A percentile compares a stretch with the other conserved stretches of the same genome.
These are phyloP conservation scores for Pachliopta kotzebuea DNA, from an alignment of 2,888 invertebrate species.

Conservation along the genomic window DNA sequence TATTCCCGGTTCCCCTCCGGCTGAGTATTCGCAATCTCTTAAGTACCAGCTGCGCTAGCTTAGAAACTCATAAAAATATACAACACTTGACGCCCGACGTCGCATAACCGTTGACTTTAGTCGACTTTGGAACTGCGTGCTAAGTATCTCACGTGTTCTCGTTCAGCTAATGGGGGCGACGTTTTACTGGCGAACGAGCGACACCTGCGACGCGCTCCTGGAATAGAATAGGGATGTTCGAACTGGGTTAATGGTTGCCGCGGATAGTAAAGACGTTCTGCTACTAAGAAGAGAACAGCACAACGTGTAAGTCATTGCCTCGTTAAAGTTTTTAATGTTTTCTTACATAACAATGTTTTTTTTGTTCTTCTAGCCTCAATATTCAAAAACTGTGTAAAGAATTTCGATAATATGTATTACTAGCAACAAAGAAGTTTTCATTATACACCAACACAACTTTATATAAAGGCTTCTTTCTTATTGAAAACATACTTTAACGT, in stretches of 20 bases:
- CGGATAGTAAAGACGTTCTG: slow-evolving; percentile 20
- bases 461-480: too few relatives aligned
- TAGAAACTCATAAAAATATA: slow-evolving; percentile 61
- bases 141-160: slow-evolving; percentile 64
- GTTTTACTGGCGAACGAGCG: slow-evolving; percentile 53
- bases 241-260: slow-evolving; percentile 42
- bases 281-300: slow-evolving; percentile 1
- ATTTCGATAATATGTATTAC: too few relatives aligned
- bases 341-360: neutral
- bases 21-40: slow-evolving; percentile 48
- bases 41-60: slow-evolving; percentile 48
- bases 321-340: neutral
- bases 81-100: slow-evolving; percentile 51
- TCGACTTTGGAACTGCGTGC: slow-evolving; percentile 64
- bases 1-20: slow-evolving; percentile 35
- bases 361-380: neutral
- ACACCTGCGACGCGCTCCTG: slow-evolving; percentile 60
- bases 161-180: slow-evolving; percentile 56
- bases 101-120: slow-evolving; percentile 62
- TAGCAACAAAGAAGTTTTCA: too few relatives aligned
- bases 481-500: too few relatives aligned
- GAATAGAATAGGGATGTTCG: slow-evolving; percentile 47
- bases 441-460: too few relatives aligned
- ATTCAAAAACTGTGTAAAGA: neutral
- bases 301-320: neutral